phyloP scores from a whole-genome alignment of 1,140 invertebrate species.

The Brachionus manjavacas region DNA sequence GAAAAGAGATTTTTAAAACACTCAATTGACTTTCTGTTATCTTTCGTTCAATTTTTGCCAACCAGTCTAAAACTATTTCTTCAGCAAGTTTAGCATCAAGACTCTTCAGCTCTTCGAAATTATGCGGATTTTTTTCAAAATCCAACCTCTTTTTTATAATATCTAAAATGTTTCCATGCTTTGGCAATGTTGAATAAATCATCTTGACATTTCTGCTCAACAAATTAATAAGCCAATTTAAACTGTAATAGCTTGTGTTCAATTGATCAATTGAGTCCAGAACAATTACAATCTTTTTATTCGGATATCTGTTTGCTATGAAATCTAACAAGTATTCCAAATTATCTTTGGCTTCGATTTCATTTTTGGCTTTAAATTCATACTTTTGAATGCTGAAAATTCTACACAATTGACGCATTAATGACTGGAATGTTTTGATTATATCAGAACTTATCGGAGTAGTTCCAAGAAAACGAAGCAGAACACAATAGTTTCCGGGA shows the following conservation, averaged over 20 bases:
- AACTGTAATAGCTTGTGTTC: constrained; percentile 45
- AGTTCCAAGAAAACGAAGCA: constrained; percentile 15
- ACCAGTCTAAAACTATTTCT: constrained; percentile 39
- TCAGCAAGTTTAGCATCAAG: neutral
- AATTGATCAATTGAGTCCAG: constrained; percentile 52
- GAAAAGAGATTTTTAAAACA: constrained; percentile 71
- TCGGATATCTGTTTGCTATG: constrained; percentile 43
- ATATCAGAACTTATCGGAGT: neutral
- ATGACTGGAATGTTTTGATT: neutral
- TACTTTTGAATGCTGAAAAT: neutral
- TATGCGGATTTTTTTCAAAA: neutral
- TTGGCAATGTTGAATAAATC: constrained; percentile 48
- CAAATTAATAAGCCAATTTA: constrained; percentile 51
- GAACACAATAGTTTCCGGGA: neutral
- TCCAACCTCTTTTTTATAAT: neutral
- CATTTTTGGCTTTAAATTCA: neutral
- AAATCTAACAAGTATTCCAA: neutral
- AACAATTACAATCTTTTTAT: constrained; percentile 48
- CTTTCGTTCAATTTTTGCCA: constrained; percentile 45
- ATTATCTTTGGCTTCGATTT: neutral
- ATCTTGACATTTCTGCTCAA: constrained; percentile 51
- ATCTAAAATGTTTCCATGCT: constrained; percentile 37
- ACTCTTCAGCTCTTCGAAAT: neutral
- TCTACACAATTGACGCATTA: neutral
- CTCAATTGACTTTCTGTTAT: constrained; percentile 67